Base-by-base conservation (phyloP, 2,113 vertebrate species). In the Scomber scombrus region DNA sequence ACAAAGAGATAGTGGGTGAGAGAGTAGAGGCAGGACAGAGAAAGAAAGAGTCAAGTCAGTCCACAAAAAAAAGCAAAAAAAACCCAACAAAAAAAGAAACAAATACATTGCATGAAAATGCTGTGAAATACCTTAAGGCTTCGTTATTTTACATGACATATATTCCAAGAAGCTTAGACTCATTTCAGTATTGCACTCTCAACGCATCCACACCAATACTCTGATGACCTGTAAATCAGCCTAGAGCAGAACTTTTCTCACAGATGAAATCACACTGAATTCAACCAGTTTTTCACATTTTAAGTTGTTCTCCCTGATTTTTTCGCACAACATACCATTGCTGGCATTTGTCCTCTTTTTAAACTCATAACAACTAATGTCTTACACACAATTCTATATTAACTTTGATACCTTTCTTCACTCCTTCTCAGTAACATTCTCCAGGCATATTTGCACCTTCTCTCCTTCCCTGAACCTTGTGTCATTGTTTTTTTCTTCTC, bases 1-100 rank as follows among this genome's bases (percentile, higher is more conserved):
- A 86, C 84, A 85, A 50, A 23, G 77, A 67, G 84, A 86, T 70
- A 89, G 91, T 86, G 83, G 88, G 85, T 85, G 88, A 87, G 78
- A 89, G 80, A 82, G 65, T 72, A 31, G 75, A 87, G 71, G 70
- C 43, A 87, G 74, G 77, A 88, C 69, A 84, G 75, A 80, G 54
- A 86, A 84, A 88, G 74, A 82, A 86, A 85, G 89, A 92, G 84
- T 75, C 72, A 88, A 86, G 71, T 78, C 79, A 78, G 67, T 82
- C 73, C 71, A 85, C 57, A 45, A 21, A 47, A 46, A 63, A 54
- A 60, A 45, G 54, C 19, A 50, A 46, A 54, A 72, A 26, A 26
- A 26, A 26, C 23, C 2, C 23, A 26, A 26, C 3, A 26, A 26
- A 26, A 26, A 45, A 46, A 45, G 19, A 56, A 56, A 43, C 11